Conservation (phyloP, 2,797 vertebrate species). For the Enteromius afrohamiltoni region DNA sequence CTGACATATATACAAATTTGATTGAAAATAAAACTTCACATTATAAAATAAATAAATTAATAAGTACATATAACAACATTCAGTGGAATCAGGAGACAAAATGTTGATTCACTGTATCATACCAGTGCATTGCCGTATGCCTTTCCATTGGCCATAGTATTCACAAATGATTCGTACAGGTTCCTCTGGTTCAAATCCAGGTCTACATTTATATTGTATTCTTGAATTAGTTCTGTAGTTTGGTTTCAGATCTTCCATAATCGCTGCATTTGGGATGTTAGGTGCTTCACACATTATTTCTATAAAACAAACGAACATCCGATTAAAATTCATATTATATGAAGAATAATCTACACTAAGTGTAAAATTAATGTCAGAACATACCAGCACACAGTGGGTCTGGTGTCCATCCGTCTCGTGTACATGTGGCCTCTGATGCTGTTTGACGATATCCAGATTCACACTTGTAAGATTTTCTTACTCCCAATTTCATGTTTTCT, state of each 20-base stretch:
- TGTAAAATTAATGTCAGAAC: background rate
- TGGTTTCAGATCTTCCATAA: fast-evolving
- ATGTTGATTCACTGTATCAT: background rate
- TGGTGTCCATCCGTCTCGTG: conserved; percentile 66
- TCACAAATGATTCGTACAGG: conserved; percentile 1
- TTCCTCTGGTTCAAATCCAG: background rate
- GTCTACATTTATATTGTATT: background rate
- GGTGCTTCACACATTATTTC: background rate
- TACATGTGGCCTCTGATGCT: background rate
- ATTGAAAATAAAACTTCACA: no score
- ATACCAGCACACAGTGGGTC: conserved; percentile 48
- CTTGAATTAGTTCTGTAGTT: fast-evolving
- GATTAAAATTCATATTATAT: background rate
- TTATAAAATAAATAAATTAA: no score
- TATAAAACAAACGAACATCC: background rate
- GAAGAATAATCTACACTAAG: no score
- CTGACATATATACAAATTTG: no score
- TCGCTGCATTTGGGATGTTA: background rate
- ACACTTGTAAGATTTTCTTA: fast-evolving
- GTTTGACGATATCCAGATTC: fast-evolving
- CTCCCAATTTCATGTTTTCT: background rate
- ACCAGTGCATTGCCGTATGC: background rate
- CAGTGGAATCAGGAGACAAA: no score
- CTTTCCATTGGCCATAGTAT: background rate
- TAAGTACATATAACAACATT: no score